phyloP scores from a whole-genome alignment of 1,140 invertebrate species.

The Drosophila sp. region DNA sequence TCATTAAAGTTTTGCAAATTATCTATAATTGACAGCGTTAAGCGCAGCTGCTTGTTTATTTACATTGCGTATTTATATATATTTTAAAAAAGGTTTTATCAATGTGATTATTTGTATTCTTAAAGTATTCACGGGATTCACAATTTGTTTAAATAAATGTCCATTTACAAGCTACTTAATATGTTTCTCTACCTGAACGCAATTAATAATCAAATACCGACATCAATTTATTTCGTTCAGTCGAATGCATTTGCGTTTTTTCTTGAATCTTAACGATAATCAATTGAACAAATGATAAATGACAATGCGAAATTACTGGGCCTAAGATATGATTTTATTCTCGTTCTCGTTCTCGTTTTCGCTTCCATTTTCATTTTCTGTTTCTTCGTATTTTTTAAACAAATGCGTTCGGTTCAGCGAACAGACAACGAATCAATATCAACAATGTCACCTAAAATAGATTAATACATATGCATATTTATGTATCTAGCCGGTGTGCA shows the following conservation, averaged over 20 bases:
- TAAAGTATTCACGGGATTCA: not conserved
- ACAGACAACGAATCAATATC: conserved; percentile 72
- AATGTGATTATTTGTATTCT: not conserved
- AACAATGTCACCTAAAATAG: conserved; percentile 49
- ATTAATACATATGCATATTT: conserved; percentile 58
- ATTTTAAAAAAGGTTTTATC: not conserved
- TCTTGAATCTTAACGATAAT: conserved; percentile 34
- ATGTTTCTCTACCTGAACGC: conserved; percentile 18
- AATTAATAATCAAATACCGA: conserved; percentile 40
- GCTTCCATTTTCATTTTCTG: conserved; percentile 1
- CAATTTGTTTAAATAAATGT: not conserved
- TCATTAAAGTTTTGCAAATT: not conserved
- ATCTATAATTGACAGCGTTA: not conserved
- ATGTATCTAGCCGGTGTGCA: conserved; percentile 28
- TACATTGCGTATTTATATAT: not conserved
- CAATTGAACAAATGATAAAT: conserved; percentile 75
- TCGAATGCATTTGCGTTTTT: conserved; percentile 48
- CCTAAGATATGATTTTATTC: conserved; percentile 41
- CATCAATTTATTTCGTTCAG: conserved; percentile 74
- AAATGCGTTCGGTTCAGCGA: conserved; percentile 51
- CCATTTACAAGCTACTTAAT: not conserved
- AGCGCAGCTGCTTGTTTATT: too few relatives aligned
- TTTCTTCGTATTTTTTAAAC: conserved; percentile 48
- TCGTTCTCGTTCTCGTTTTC: conserved; percentile 1
- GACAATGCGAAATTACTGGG: conserved; percentile 50